Base-by-base conservation (phyloP, 2,113 vertebrate genomes). In the Psephotus haematonotus region DNA sequence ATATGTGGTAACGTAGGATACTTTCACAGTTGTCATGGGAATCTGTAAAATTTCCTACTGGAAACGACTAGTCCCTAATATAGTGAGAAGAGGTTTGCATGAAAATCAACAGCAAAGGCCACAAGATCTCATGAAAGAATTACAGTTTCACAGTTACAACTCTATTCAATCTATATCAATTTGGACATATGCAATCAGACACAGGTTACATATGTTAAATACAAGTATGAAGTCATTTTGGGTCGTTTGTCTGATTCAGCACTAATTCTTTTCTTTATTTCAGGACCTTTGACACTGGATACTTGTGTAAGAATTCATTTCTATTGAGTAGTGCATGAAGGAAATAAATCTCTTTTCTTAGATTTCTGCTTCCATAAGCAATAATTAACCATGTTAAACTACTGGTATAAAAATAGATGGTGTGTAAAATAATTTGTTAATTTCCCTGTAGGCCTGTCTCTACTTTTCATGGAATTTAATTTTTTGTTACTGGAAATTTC, bases 361-460 rank as follows among this genome's bases (percentile, higher is more conserved):
- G 57, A 46, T 89, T 81, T 59, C 83, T 88, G 44, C 55, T 81
- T 90, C 72, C 82, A 77, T 62, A 81, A 78, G 43, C 53, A 92
- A 74, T 89, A 95, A 95, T 91, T 96, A 96, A 94, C 89, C 44
- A 67, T 1, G 13, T 72, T 88, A 86, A 95, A 83, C 47, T 81
- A 88, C 47, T 82, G 17, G 22, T 65, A 76, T 74, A 94, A 95
- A 95, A 92, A 44, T 44, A 97, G 53, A 86, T 93, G 82, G 41
- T 78, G 82, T 96, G 79, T 94, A 96, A 97, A 95, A 94, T 81
- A 92, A 78, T 24, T 71, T 65, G 37, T 47, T 92, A 47, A 90
- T 95, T 96, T 94, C 91, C 60, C 92, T 57, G 25, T 11, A 74
- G 55, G 29, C 17, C 31, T 47, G 24, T 81, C 60, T 77, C 70